Evolutionary conservation across 1,140 invertebrate species (phyloP).

Genomic region (Bombyx mandarina): DNA sequence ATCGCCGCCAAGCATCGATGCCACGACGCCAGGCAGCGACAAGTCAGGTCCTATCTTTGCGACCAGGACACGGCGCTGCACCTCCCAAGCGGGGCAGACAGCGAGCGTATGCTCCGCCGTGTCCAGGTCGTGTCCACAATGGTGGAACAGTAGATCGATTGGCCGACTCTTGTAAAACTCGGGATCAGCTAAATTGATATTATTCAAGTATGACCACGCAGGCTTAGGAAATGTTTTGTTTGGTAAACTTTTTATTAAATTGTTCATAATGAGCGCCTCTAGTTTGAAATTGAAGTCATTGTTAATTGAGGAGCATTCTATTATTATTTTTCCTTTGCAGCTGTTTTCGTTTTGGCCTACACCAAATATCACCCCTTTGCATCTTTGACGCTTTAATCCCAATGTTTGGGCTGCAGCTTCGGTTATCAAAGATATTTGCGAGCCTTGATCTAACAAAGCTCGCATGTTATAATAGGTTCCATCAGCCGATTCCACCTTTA

Average conservation of each 20-base stretch:
- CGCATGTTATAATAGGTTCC: not conserved
- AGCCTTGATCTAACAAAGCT: not conserved
- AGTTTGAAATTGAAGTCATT: constrained; percentile 15
- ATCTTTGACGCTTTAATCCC: constrained; percentile 7
- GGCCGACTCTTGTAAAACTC: constrained; percentile 19
- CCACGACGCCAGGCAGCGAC: too few species aligned
- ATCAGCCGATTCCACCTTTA: not conserved
- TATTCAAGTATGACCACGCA: constrained; percentile 9
- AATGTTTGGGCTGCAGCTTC: not conserved
- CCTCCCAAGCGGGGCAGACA: too few species aligned
- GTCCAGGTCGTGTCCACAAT: too few species aligned
- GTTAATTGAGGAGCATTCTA: constrained; percentile 9
- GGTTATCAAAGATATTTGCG: not conserved
- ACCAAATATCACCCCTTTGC: constrained; percentile 15
- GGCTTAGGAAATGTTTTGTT: constrained; percentile 15
- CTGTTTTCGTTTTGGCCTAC: constrained; percentile 16
- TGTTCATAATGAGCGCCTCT: not conserved
- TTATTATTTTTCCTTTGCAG: constrained; percentile 16
- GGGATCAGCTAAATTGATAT: constrained; percentile 20
- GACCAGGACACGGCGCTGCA: too few species aligned
- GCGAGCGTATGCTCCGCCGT: too few species aligned
- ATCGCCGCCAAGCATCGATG: too few species aligned
- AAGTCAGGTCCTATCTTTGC: too few species aligned
- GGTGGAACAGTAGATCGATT: constrained; percentile 8
- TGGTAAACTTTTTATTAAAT: constrained; percentile 20